Conservation (phyloP, 2,113 vertebrate genomes). For the Sorex fumeus region DNA sequence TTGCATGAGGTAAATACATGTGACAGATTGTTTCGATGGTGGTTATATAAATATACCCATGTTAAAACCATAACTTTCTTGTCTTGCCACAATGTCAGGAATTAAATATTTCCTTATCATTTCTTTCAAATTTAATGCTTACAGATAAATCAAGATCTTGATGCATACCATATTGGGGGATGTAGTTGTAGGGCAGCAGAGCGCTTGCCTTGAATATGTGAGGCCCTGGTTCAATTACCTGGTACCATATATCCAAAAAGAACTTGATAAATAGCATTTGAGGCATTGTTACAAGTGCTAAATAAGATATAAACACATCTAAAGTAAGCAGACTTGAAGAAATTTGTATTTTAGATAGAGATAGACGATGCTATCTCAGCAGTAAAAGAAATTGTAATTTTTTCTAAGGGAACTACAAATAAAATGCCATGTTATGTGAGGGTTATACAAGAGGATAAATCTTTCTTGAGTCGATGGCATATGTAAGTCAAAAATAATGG, state of each 20-base stretch:
- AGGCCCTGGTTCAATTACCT: too few species aligned
- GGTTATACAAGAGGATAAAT: conserved; percentile 22
- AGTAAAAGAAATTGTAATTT: conserved; percentile 44
- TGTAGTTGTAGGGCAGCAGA: too few species aligned
- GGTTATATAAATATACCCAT: not conserved
- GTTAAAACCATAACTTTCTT: not conserved
- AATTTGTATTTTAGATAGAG: conserved; percentile 38
- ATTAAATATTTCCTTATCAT: conserved; percentile 33
- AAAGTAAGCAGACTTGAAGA: not conserved
- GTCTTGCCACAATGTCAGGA: too few species aligned
- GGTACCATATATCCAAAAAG: too few species aligned
- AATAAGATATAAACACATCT: conserved; percentile 17
- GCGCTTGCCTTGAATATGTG: too few species aligned
- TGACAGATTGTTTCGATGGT: not conserved
- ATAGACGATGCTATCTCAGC: not conserved
- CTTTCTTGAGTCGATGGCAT: conserved; percentile 1
- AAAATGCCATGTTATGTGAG: conserved; percentile 19
- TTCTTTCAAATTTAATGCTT: conserved; percentile 42
- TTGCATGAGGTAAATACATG: not conserved
- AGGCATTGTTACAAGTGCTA: not conserved
- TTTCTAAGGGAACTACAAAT: not conserved
- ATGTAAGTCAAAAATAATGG: conserved; percentile 49
- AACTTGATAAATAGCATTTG: too few species aligned
- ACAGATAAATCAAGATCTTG: not conserved
- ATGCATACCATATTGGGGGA: not conserved